Percentiles rank a stretch among this genome's conserved stretches.
Conservation (phyloP, 2,113 vertebrate genomes). For the Gulo gulo region DNA sequence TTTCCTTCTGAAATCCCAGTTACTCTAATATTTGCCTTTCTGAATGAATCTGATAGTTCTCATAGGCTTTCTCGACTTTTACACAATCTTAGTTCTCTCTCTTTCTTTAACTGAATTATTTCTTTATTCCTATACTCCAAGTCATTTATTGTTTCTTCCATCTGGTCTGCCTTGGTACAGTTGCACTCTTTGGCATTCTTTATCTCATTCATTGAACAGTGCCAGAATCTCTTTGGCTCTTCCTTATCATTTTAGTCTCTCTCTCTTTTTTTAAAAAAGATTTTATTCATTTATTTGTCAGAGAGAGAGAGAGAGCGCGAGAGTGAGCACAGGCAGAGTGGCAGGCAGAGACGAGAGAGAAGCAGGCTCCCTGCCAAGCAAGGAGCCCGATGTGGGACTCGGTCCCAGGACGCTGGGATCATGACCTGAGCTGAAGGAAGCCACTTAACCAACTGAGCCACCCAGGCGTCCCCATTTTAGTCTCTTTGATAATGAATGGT, state of each 20-base stretch:
- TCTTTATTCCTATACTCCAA: neutral
- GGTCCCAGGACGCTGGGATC: no score
- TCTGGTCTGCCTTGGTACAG: neutral
- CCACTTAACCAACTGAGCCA: no score
- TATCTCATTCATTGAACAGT: neutral
- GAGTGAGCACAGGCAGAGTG: no score
- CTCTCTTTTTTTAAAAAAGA: no score
- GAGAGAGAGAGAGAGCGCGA: no score
- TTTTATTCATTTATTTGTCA: no score
- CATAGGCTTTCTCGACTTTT: neutral
- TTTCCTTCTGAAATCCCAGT: neutral
- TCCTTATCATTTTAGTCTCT: neutral
- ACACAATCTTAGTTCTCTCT: neutral
- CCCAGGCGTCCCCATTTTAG: neutral
- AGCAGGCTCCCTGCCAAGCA: no score
- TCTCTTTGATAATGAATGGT: neutral
- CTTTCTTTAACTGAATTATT: neutral
- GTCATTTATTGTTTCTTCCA: neutral
- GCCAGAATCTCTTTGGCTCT: neutral
- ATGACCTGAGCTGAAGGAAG: no score
- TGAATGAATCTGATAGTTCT: neutral
- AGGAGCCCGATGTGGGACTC: no score
- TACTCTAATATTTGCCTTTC: neutral
- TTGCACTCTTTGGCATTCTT: neutral
- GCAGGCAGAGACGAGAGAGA: no score